Percentiles rank a stretch among this genome's conserved stretches.
These are phyloP conservation scores for Phenganax stokvisi DNA, from an alignment of 92 coral and sea anemone genomes.

Conservation along the genomic window DNA sequence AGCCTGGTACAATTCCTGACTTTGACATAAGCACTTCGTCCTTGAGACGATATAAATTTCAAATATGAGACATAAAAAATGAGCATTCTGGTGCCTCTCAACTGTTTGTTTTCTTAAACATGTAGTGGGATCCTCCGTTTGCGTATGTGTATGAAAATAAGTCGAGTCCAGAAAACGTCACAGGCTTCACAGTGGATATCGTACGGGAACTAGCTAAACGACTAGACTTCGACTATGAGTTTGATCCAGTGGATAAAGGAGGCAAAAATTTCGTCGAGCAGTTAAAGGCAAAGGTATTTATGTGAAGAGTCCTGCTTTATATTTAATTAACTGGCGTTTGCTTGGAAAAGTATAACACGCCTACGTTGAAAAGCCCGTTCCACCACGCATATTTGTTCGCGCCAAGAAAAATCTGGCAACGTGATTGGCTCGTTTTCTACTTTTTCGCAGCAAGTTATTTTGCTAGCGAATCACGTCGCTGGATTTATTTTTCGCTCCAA, in stretches of 20 bases:
- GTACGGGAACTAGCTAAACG: slow-evolving; percentile 55
- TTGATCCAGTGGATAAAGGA: slow-evolving; percentile 46
- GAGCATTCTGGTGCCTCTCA: too few species aligned
- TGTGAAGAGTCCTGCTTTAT: neutral
- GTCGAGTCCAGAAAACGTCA: slow-evolving; percentile 37
- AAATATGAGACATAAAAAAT: too few species aligned
- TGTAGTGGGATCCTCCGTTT: slow-evolving; percentile 31
- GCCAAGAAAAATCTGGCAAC: too few species aligned
- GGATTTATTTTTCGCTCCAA: too few species aligned
- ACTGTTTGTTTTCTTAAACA: neutral
- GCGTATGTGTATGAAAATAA: slow-evolving; percentile 16
- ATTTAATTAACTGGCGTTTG: neutral
- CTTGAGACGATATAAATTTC: too few species aligned
- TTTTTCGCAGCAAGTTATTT: too few species aligned
- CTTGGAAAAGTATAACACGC: neutral
- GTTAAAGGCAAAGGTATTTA: slow-evolving; percentile 46
- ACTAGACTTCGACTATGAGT: slow-evolving; percentile 56
- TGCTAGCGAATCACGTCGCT: too few species aligned
- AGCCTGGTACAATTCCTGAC: too few species aligned
- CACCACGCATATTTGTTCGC: too few species aligned
- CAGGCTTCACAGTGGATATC: slow-evolving; percentile 78
- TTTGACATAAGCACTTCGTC: too few species aligned
- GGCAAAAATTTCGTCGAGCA: slow-evolving; percentile 41
- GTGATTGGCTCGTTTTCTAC: too few species aligned
- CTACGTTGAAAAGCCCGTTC: too few species aligned